Evolutionary conservation across 1,140 invertebrate species (phyloP).

Genomic region (Caenorhabditis tropicalis): DNA sequence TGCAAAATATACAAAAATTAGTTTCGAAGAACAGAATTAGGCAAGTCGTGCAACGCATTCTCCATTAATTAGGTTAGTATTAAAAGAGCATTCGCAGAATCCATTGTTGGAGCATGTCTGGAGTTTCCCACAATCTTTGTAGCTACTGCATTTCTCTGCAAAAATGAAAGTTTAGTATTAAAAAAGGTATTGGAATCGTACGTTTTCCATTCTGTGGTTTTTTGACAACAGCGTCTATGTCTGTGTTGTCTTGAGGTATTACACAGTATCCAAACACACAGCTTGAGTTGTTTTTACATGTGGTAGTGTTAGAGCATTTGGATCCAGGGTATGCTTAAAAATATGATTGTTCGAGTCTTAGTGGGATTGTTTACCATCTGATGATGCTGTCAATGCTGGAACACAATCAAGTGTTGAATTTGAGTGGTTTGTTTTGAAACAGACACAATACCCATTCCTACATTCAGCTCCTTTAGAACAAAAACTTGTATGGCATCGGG

Average conservation of each 20-base stretch:
- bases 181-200: neutral
- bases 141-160: constrained; percentile 12
- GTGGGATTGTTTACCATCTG: neutral
- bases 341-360: neutral
- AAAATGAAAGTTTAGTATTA: neutral
- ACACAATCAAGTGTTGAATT: constrained; percentile 44
- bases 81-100: constrained; percentile 19
- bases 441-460: constrained; percentile 24
- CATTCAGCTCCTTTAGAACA: constrained; percentile 4
- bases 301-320: constrained; percentile 19
- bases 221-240: neutral
- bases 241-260: neutral
- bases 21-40: neutral
- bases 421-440: neutral
- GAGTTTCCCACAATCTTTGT: neutral
- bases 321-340: constrained; percentile 53
- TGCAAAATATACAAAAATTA: constrained; percentile 18
- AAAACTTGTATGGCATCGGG: constrained; percentile 9
- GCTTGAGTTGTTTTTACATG: constrained; percentile 14
- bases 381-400: constrained; percentile 2
- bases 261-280: constrained; percentile 43
- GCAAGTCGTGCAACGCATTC: constrained; percentile 12
- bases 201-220: constrained; percentile 1
- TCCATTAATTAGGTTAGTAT: constrained; percentile 6
- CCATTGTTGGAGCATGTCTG: neutral